Evolutionary conservation across 2,113 vertebrate genomes (phyloP).

Genomic region (Sturnira hondurensis): DNA sequence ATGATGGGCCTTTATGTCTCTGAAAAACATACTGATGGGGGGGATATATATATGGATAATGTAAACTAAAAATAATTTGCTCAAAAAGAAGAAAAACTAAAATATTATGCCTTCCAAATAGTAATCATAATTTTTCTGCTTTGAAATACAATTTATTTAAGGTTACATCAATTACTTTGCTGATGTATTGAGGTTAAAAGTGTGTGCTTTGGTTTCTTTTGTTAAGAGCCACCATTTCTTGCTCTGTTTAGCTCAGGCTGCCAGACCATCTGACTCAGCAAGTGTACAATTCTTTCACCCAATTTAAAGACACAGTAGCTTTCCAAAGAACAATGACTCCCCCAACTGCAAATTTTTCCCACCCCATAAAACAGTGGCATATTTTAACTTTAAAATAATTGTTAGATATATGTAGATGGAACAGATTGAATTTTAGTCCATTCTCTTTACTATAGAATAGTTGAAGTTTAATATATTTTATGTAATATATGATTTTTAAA

Average conservation of each 20-base stretch:
- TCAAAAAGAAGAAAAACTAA: not conserved
- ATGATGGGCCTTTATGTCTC: not conserved
- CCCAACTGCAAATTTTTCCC: not conserved
- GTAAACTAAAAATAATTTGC: not conserved
- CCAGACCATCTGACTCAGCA: conserved; percentile 72
- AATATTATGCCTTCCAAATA: not conserved
- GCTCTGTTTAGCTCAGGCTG: conserved; percentile 11
- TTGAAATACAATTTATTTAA: not conserved
- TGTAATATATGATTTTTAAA: not conserved
- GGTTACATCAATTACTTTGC: not conserved
- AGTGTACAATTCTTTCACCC: conserved; percentile 33
- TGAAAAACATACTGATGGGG: not conserved
- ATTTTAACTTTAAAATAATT: conserved; percentile 24
- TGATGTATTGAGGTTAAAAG: not conserved
- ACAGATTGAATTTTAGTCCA: conserved; percentile 6
- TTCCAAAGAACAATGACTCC: not conserved
- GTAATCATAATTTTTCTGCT: not conserved
- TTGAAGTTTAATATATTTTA: not conserved
- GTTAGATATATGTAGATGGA: not conserved
- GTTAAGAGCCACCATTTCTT: conserved; percentile 65
- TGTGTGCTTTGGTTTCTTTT: conserved; percentile 59
- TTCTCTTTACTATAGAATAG: not conserved
- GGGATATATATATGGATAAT: not conserved
- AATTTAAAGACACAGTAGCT: conserved; percentile 72
- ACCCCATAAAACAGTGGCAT: not conserved